Percentiles rank a stretch among this genome's conserved stretches.
phyloP scores from a whole-genome alignment of 2,797 vertebrate genomes.

The Crypturellus tataupa region DNA sequence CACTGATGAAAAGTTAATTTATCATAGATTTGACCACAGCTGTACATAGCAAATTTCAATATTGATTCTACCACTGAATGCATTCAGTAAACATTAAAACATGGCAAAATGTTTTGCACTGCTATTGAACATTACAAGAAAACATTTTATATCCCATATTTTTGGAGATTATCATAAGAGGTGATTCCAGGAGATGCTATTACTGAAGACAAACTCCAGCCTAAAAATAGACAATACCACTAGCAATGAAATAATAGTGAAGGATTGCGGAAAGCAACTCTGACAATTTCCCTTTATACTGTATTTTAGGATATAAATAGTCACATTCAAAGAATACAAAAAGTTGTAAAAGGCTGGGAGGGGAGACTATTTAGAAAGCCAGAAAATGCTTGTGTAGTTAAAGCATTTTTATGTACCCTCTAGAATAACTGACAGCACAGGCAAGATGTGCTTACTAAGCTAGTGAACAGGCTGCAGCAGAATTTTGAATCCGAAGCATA shows the following conservation, averaged over 20 bases:
- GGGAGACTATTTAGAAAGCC: background rate
- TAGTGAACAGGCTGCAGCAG: background rate
- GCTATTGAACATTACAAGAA: background rate
- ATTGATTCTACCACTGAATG: conserved; percentile 21
- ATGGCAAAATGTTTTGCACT: background rate
- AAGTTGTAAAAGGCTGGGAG: background rate
- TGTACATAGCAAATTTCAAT: background rate
- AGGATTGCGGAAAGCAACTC: background rate
- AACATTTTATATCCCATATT: background rate
- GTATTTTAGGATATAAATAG: background rate
- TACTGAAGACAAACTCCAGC: background rate
- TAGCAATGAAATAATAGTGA: background rate
- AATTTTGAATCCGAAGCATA: conserved; percentile 9
- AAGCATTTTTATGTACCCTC: background rate
- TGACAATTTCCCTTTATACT: background rate
- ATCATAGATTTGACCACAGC: conserved; percentile 26
- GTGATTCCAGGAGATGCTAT: background rate
- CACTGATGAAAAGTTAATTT: conserved; percentile 45
- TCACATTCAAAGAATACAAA: background rate
- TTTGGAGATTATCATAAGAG: background rate
- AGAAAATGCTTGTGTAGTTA: background rate
- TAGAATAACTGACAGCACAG: background rate
- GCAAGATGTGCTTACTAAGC: background rate
- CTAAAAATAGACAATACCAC: background rate
- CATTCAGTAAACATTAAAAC: background rate